Percentiles rank a stretch among this genome's conserved stretches.
Evolutionary conservation across 2,888 invertebrate genomes (phyloP).

Genomic region (Sphinx pinastri): DNA sequence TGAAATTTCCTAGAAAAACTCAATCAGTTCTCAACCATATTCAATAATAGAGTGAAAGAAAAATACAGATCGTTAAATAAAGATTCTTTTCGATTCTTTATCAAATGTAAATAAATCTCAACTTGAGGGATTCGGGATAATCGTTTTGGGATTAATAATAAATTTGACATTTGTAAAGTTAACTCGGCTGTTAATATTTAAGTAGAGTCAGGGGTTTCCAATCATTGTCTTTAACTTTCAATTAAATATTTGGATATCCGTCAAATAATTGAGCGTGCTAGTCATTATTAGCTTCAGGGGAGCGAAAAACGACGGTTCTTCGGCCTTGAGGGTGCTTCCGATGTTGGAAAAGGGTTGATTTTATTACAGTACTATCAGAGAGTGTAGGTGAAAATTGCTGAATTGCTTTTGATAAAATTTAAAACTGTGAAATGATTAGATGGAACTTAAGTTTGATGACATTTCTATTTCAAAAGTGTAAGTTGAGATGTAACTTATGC

Average conservation of each 20-base stretch:
- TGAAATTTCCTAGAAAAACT: too few relatives aligned
- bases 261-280: slow-evolving; percentile 5
- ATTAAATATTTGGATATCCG: slow-evolving; percentile 9
- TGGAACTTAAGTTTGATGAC: too few relatives aligned
- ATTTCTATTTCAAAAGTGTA: too few relatives aligned
- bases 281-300: slow-evolving; percentile 10
- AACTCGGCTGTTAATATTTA: slow-evolving; percentile 16
- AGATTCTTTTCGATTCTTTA: not conserved
- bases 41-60: not conserved
- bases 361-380: not conserved
- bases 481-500: too few relatives aligned
- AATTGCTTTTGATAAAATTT: too few relatives aligned
- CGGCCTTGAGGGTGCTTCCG: not conserved
- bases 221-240: slow-evolving; percentile 17
- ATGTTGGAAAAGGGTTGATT: not conserved
- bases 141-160: slow-evolving; percentile 23
- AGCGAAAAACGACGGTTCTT: not conserved
- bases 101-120: slow-evolving; percentile 2
- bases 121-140: slow-evolving; percentile 3
- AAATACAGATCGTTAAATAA: not conserved
- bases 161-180: slow-evolving; percentile 18
- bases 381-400: too few relatives aligned
- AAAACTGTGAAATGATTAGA: not conserved
- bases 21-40: too few relatives aligned
- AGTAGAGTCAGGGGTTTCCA: slow-evolving; percentile 8